Evolutionary conservation across 2,113 vertebrate genomes (phyloP).

Genomic region (Empidonax traillii): DNA sequence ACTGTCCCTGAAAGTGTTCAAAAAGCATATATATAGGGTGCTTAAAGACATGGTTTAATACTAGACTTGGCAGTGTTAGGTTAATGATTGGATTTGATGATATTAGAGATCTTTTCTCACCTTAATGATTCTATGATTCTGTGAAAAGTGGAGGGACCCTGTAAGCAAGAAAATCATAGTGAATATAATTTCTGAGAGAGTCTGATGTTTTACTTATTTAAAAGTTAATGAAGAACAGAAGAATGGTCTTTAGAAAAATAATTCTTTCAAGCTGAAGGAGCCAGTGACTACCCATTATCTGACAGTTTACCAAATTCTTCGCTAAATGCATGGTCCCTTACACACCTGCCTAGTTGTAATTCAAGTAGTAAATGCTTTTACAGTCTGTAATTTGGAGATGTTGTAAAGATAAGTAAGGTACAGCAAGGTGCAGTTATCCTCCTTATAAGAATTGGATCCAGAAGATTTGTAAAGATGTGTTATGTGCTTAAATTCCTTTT

Average conservation of each 20-base stretch:
- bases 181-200: background rate
- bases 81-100: background rate
- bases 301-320: background rate
- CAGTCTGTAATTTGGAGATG: background rate
- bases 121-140: background rate
- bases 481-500: background rate
- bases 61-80: background rate
- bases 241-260: background rate
- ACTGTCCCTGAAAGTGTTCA: background rate
- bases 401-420: conserved; percentile 1
- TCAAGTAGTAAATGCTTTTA: conserved; percentile 1
- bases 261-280: background rate
- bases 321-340: background rate
- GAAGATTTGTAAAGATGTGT: background rate
- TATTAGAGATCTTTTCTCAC: background rate
- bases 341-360: background rate
- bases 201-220: background rate
- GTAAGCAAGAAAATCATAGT: background rate
- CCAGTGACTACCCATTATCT: background rate
- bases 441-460: background rate
- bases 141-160: background rate
- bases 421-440: background rate
- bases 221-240: background rate
- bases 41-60: background rate
- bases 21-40: background rate